phyloP scores from a whole-genome alignment of 1,140 invertebrate genomes.

The Scaptomyza montana region DNA sequence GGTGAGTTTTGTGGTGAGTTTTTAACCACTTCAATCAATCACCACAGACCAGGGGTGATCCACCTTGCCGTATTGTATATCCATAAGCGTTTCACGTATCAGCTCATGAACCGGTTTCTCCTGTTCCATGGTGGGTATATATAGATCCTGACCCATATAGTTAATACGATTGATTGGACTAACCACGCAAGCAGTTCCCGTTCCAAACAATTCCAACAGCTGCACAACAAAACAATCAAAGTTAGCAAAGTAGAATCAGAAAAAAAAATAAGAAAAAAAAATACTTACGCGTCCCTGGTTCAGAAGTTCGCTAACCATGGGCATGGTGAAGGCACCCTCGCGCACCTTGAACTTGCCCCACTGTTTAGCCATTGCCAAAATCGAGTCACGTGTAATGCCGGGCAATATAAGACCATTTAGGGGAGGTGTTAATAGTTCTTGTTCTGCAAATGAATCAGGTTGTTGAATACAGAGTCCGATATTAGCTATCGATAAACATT shows the following conservation, averaged over 20 bases:
- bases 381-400: conserved; percentile 95
- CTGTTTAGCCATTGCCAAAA: conserved; percentile 91
- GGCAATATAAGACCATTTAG: conserved; percentile 96
- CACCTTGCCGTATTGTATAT: conserved; percentile 94
- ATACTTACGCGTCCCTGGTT: conserved; percentile 92
- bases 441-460: conserved; percentile 86
- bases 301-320: conserved; percentile 89
- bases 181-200: conserved; percentile 96
- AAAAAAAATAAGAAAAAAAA: neutral
- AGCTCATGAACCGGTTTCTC: conserved; percentile 87
- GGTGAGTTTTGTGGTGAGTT: neutral
- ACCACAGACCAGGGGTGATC: conserved; percentile 90
- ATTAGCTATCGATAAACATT: neutral
- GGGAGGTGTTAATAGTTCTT: conserved; percentile 96
- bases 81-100: conserved; percentile 89
- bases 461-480: too few relatives aligned
- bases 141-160: conserved; percentile 87
- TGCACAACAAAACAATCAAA: conserved; percentile 76
- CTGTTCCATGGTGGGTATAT: conserved; percentile 91
- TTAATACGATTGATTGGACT: conserved; percentile 94
- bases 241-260: neutral
- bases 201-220: conserved; percentile 97
- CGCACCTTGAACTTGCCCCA: conserved; percentile 95
- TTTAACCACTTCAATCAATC: conserved; percentile 67
- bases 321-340: conserved; percentile 95